phyloP scores from a whole-genome alignment of 2,888 invertebrate genomes.

The Camponotus fellah region DNA sequence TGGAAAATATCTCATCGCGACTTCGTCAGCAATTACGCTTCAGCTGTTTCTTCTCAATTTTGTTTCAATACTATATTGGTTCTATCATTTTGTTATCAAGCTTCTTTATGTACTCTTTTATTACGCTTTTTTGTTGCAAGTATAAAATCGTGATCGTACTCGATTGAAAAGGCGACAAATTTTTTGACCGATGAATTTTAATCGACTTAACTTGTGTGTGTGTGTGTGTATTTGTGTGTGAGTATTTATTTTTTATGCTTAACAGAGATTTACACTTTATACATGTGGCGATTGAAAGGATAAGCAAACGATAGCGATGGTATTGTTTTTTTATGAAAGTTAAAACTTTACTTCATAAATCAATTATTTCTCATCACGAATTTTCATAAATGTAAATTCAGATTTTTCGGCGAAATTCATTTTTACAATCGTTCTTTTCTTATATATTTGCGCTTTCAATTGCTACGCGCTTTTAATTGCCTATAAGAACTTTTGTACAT shows the following conservation, averaged over 20 bases:
- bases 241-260: conserved; percentile 10
- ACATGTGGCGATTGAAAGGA: neutral
- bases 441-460: conserved; percentile 6
- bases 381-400: neutral
- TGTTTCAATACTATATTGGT: conserved; percentile 62
- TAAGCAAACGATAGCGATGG: neutral
- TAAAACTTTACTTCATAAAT: neutral
- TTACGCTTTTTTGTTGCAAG: conserved; percentile 73
- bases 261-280: conserved; percentile 10
- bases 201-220: conserved; percentile 36
- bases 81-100: conserved; percentile 65
- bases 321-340: neutral
- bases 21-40: conserved; percentile 71
- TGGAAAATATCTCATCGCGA: conserved; percentile 58
- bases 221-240: neutral
- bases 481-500: conserved; percentile 51
- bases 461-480: neutral
- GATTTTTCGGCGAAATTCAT: neutral
- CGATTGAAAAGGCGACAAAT: conserved; percentile 28
- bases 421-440: neutral
- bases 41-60: conserved; percentile 58
- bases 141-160: conserved; percentile 49
- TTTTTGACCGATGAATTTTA: conserved; percentile 38
- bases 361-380: neutral
- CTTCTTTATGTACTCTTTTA: conserved; percentile 68